Base-by-base conservation (phyloP, 1,140 invertebrate species). In the Sogatella furcifera region DNA sequence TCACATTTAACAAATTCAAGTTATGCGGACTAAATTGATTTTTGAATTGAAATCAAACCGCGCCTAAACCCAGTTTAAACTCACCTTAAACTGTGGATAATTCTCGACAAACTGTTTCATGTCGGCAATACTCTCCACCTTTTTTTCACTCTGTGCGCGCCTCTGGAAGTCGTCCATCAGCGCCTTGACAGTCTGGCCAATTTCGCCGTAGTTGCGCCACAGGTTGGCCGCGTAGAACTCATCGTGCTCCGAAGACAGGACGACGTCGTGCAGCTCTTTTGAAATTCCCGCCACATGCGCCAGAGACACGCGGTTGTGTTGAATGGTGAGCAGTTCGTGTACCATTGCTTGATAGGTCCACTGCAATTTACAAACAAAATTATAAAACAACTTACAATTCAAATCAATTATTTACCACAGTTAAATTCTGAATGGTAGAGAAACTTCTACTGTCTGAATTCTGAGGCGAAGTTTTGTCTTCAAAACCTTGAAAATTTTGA, bases 261-360 rank as follows among this genome's bases (percentile, higher is more conserved):
- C 92, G 2, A 98, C 85, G 79, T 97, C 93, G 67, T 87, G 84
- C 28, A 96, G 78, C 66, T 98, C 95, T 74, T 94, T 94, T n/a
- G 82, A 82, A 54, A 89, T 83, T 22, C 85, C 86, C 42, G 88
- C 84, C 15, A 95, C 81, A 61, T 86, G 80, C 1, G 88, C 85
- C 53, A 99, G 78, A 72, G 89, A 92, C 4, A 99, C 94, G 62
- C 95, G 80, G 76, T 98, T 98, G 70, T 98, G 99, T 65, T 85
- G 86, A 65, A 99, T 97, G 0, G 86, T 88, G 22, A 99, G 74
- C 49, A 99, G 74, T 77, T 99, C 96, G 75, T 99, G 97, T 2
- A 99, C 94, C 97, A 99, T 99, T 9, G 96, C 96, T 76, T 99
- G 96, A 76, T 99, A 99, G 0, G 96, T 99, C 97, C 97, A 99